Evolutionary conservation across 2,888 invertebrate species (phyloP), one percentile per base, ranked within the genome.

Genomic region (Chrysina gloriosa): DNA sequence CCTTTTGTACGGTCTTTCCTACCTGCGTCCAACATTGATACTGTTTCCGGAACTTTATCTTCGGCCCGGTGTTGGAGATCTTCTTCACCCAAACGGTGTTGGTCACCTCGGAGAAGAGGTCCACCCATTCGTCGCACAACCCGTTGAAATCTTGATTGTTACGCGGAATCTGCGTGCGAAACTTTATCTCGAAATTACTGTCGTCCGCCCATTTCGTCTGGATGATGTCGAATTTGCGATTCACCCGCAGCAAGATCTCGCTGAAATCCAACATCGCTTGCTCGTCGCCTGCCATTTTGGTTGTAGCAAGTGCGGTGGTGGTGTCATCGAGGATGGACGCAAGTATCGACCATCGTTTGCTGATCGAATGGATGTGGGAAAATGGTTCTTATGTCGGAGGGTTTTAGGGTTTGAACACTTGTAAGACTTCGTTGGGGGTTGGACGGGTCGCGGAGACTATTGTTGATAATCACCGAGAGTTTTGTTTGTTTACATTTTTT

Each of bases 11-110:
- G 16, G 77, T 72, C 71, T 80, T 81, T 50, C 80, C 80, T 31
- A 76, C 77, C 31, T 81, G 79, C 0, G 83, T 81, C 83, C 83
- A 83, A 70, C 83, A 83, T 69, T 83, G 83, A 71, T 83, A 83
- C 71, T 82, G 82, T 74, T 83, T 83, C 66, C 83, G 72, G 74
- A 83, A 83, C 68, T 79, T 77, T 68, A 83, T 82, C 78, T 83
- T 82, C 27, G 83, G 83, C 2, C 83, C 83, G 3, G 83, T 83
- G 73, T 83, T 83, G 50, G 83, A 83, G 71, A 82, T 81, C 74
- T 82, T 83, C 73, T 83, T 82, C 34, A 80, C 83, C 83, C 83
- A 83, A 71, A 82, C 77, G 39, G 83, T 83, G 65, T 79, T 76
- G 45, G 83, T 82, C 67, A 77, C 77, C 68, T 77, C 77, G 34